Conservation (phyloP, 2,888 invertebrate species). For the Drosophila neotestacea region DNA sequence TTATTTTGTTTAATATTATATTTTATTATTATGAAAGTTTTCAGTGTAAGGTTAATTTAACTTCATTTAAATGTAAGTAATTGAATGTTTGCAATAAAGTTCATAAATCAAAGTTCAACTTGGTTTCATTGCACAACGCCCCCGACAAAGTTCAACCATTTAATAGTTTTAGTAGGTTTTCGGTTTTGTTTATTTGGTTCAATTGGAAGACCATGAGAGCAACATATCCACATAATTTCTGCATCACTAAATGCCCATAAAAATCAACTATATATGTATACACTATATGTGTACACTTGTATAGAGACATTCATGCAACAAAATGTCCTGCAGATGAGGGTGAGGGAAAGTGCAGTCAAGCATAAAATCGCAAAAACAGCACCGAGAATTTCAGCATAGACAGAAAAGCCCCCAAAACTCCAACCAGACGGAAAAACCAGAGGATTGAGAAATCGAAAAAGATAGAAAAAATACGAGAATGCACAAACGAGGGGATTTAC, state of each 20-base stretch:
- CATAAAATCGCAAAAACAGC: constrained; percentile 70
- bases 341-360: constrained; percentile 43
- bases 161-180: constrained; percentile 20
- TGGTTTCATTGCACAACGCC: neutral
- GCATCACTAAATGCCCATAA: constrained; percentile 77
- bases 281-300: constrained; percentile 14
- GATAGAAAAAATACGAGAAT: constrained; percentile 4
- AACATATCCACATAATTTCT: constrained; percentile 71
- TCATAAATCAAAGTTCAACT: constrained; percentile 9
- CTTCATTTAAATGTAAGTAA: neutral
- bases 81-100: neutral
- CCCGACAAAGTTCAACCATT: constrained; percentile 16
- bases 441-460: constrained; percentile 22
- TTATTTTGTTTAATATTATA: no score
- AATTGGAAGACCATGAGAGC: constrained; percentile 43
- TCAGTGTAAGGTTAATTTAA: neutral
- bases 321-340: constrained; percentile 41
- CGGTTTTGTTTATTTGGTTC: constrained; percentile 58
- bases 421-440: constrained; percentile 18
- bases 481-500: neutral
- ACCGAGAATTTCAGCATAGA: constrained; percentile 30
- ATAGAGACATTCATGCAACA: constrained; percentile 58
- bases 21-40: neutral
- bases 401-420: constrained; percentile 21
- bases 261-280: constrained; percentile 53